phyloP scores from a whole-genome alignment of 23 tunicate genomes.

The Halocynthia aurantium region DNA sequence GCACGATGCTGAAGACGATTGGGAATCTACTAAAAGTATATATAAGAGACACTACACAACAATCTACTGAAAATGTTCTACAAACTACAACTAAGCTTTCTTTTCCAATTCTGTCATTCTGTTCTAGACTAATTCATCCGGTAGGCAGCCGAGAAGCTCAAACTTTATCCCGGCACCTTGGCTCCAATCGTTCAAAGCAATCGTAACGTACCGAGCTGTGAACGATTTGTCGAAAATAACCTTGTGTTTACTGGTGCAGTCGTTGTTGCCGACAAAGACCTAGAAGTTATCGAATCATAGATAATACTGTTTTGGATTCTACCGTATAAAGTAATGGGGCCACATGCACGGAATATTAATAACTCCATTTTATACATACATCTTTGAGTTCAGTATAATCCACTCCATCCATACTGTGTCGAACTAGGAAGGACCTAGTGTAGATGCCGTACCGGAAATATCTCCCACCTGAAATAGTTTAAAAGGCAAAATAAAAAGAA shows the following conservation, averaged over 20 bases:
- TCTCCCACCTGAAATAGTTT: conserved; percentile 17
- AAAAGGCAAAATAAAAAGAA: not conserved
- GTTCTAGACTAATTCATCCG: not conserved
- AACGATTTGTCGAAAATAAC: conserved; percentile 9
- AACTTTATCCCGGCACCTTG: conserved; percentile 11
- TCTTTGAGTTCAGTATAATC: conserved; percentile 14
- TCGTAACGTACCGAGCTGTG: conserved; percentile 9
- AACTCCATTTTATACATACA: not conserved
- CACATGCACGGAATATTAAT: not conserved
- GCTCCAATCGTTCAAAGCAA: conserved; percentile 16
- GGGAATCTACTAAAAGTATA: no score
- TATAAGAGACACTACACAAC: no score
- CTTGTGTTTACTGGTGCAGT: conserved; percentile 3
- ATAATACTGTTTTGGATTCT: no score
- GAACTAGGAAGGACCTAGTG: conserved; percentile 20
- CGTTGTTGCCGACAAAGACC: conserved; percentile 17
- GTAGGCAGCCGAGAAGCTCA: conserved; percentile 28
- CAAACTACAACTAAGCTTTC: no score
- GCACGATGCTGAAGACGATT: no score
- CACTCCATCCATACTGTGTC: conserved; percentile 8
- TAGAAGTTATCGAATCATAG: not conserved
- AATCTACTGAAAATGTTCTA: no score
- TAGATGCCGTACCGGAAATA: conserved; percentile 15
- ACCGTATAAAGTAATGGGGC: no score
- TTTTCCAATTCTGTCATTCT: no score